Evolutionary conservation across 2,113 vertebrate genomes (phyloP).

Genomic region (Pedetes capensis): DNA sequence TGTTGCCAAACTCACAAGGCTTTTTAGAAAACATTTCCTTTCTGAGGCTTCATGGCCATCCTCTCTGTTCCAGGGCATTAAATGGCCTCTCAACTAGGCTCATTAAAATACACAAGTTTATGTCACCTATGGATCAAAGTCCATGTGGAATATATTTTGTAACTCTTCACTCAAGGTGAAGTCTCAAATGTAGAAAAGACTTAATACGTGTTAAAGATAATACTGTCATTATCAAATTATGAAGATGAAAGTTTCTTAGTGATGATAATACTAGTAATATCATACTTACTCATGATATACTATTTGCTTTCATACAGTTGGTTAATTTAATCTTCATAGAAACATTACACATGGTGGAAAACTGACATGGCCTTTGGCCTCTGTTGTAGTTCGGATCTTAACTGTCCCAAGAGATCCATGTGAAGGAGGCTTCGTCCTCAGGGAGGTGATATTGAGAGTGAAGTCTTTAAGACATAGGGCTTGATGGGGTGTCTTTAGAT

Average conservation of each 20-base stretch:
- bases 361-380: not conserved
- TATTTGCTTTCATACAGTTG: not conserved
- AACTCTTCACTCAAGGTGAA: not conserved
- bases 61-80: not conserved
- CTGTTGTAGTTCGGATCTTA: not conserved
- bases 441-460: not conserved
- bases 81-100: too few species aligned
- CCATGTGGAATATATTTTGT: not conserved
- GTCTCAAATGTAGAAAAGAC: not conserved
- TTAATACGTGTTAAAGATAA: not conserved
- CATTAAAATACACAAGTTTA: not conserved
- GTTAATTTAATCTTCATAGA: not conserved
- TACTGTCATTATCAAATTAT: too few species aligned
- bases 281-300: not conserved
- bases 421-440: not conserved
- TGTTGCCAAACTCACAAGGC: not conserved
- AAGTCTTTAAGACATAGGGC: not conserved
- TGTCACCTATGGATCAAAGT: not conserved
- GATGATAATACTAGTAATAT: not conserved
- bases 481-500: not conserved
- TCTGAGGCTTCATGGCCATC: not conserved
- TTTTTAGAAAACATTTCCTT: not conserved
- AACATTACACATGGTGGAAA: not conserved
- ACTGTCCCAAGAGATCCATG: not conserved
- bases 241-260: not conserved